Evolutionary conservation across 2,797 vertebrate species (phyloP).

Genomic region (Cynodonichthys magdalenae): DNA sequence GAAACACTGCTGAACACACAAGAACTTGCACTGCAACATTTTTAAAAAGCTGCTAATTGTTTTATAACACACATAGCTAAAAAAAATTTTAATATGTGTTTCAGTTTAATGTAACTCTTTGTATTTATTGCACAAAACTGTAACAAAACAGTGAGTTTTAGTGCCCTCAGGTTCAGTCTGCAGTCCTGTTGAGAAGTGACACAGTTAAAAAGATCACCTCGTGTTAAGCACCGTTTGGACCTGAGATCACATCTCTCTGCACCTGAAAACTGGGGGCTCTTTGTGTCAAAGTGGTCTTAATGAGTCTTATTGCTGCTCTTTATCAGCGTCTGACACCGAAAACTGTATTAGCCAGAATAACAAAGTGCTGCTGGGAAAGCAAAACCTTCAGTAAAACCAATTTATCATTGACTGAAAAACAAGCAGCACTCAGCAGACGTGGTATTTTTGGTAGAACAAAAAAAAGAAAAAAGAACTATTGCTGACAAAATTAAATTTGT

Average conservation of each 20-base stretch:
- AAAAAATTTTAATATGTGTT: too few species aligned
- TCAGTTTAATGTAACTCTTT: too few species aligned
- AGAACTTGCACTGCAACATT: too few species aligned
- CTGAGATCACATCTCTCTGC: slow-evolving; percentile 1
- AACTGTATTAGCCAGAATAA: background rate
- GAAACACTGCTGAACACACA: too few species aligned
- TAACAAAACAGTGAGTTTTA: too few species aligned
- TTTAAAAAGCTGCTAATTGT: too few species aligned
- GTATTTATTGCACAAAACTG: too few species aligned
- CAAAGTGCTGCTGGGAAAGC: background rate
- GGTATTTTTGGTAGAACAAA: too few species aligned
- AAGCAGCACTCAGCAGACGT: too few species aligned
- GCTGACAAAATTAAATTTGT: background rate
- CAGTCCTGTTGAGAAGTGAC: background rate
- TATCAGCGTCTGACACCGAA: background rate
- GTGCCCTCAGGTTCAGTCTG: background rate
- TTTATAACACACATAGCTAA: too few species aligned
- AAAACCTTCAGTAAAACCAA: background rate
- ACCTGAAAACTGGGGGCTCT: background rate
- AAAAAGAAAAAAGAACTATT: background rate
- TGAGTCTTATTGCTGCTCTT: slow-evolving; percentile 13
- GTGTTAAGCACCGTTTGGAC: slow-evolving; percentile 6
- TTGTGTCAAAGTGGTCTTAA: background rate
- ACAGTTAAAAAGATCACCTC: slow-evolving; percentile 4
- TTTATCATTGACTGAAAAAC: background rate